Evolutionary conservation across 2,888 invertebrate genomes (phyloP), one percentile per base, ranked within the genome.

Genomic region (Cylindroiulus punctatus): DNA sequence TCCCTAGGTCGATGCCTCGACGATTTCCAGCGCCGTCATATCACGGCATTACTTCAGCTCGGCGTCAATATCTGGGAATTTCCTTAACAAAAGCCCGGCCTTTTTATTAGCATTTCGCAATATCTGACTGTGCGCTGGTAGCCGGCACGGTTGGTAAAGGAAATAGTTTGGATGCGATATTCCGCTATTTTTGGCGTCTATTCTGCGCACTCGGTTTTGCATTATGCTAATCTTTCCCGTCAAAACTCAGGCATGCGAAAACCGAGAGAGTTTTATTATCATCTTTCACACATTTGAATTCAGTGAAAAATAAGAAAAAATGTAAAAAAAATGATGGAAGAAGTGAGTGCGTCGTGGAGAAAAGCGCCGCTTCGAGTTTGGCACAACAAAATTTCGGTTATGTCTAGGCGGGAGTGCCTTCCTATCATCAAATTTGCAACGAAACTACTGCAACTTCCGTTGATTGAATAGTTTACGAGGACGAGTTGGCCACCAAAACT

Each of bases 241-340:
- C 65, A 65, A 65, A 65, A 65, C 22, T 65, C 65, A 65, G 65
- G 65, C 65, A 65, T 65, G 65, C 65, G 65, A 65, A 65, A 65
- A 65, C 65, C 65, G 12, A 65, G 65, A 22, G 22, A 65, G 65
- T 65, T 65, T 65, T 65, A 65, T 65, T 65, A 65, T 65, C 65
- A 65, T 65, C 65, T 65, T 65, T 65, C 65, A 65, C 65, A 65
- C 65, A 65, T 65, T 65, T 65, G 65, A 65, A 65, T 65, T 65
- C 65, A 65, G 65, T 65, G 65, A 65, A 65, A 65, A 65, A 26
- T 65, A 65, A 65, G 65, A 26, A 65, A 12, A 65, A 65, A 65
- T 10, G n/a, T 57, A 57, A 7, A 57, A 65, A 65, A 65, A 65
- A 65, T 65, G 65, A n/a, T n/a, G n/a, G n/a, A n/a, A n/a, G 65